These are phyloP conservation scores for Danio kyathit DNA, from an alignment of 2,797 vertebrate species.

Conservation along the genomic window DNA sequence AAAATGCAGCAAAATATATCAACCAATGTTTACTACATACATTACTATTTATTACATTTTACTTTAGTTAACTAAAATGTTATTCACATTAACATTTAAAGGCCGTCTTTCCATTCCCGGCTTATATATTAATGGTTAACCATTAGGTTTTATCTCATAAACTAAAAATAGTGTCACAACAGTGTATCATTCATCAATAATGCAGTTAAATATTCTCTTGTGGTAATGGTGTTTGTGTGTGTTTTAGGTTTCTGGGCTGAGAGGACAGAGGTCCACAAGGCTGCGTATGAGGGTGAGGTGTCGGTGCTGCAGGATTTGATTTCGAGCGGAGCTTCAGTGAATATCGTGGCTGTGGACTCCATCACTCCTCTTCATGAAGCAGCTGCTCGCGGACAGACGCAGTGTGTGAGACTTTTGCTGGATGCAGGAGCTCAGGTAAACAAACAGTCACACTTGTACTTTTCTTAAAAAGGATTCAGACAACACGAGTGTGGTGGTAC, in stretches of 20 bases:
- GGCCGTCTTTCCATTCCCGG: not conserved
- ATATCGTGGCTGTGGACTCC: slow-evolving; percentile 91
- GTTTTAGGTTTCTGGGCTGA: slow-evolving; percentile 78
- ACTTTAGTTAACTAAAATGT: too few relatives aligned
- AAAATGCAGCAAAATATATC: too few relatives aligned
- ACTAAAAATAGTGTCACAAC: not conserved
- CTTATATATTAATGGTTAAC: not conserved
- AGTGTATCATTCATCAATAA: not conserved
- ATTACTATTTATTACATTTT: too few relatives aligned
- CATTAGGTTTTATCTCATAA: not conserved
- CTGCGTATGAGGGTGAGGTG: slow-evolving; percentile 81
- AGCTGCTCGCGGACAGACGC: slow-evolving; percentile 83
- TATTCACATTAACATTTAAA: too few relatives aligned
- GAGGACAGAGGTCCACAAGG: slow-evolving; percentile 91
- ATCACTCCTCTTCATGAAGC: slow-evolving; percentile 93
- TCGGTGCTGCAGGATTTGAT: slow-evolving; percentile 85
- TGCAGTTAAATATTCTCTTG: not conserved
- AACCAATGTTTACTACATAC: too few relatives aligned
- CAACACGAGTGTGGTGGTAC: not conserved
- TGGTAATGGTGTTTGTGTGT: not conserved
- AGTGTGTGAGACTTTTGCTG: slow-evolving; percentile 88
- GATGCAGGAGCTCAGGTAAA: slow-evolving; percentile 85
- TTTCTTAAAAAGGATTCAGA: not conserved
- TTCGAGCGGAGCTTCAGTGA: slow-evolving; percentile 87
- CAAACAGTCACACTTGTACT: not conserved